These are phyloP conservation scores for Apis dorsata DNA, from an alignment of 1,140 invertebrate genomes.

Conservation along the genomic window DNA sequence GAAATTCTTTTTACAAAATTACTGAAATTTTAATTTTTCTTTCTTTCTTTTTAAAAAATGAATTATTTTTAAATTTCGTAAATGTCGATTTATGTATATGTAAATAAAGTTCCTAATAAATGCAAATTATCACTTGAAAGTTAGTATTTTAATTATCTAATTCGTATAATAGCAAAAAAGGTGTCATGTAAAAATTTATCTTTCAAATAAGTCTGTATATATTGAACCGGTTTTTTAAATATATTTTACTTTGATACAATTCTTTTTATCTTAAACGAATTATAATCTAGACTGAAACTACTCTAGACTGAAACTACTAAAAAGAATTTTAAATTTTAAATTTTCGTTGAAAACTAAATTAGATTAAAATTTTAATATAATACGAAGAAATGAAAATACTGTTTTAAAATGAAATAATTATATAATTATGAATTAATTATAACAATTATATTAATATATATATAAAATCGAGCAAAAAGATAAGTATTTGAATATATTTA, in stretches of 20 bases:
- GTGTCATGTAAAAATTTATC: conserved; percentile 31
- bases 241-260: conserved; percentile 17
- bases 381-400: background rate
- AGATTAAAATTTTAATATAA: background rate
- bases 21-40: background rate
- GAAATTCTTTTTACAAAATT: background rate
- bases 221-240: conserved; percentile 40
- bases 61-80: background rate
- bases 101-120: conserved; percentile 34
- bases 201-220: conserved; percentile 7
- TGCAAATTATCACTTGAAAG: conserved; percentile 4
- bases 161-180: conserved; percentile 2
- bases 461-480: background rate
- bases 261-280: conserved; percentile 18
- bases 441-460: conserved; percentile 1
- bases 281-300: background rate
- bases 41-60: no score
- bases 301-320: background rate
- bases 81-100: background rate
- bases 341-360: background rate
- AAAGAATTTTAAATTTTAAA: background rate
- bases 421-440: background rate
- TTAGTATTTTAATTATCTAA: conserved; percentile 19
- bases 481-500: background rate
- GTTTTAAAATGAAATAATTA: conserved; percentile 6